These are phyloP conservation scores for Asbolus verrucosus DNA, from an alignment of 1,140 invertebrate species.

Conservation along the genomic window DNA sequence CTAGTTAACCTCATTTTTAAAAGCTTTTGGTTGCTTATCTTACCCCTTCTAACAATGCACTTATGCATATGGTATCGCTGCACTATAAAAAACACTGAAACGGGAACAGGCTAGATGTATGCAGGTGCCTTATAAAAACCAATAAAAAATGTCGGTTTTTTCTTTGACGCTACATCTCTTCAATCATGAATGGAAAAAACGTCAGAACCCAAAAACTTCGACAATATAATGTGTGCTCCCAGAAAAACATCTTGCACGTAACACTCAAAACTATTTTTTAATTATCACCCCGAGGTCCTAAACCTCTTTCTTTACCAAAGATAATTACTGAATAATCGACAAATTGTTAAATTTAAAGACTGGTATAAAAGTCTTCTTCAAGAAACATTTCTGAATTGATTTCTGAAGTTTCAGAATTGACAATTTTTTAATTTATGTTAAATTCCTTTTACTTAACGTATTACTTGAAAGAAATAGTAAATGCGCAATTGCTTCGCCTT, in stretches of 20 bases:
- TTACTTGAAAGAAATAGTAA: too few species aligned
- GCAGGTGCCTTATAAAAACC: conserved; percentile 12
- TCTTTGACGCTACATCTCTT: not conserved
- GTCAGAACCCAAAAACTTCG: too few species aligned
- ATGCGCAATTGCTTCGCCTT: too few species aligned
- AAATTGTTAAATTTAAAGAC: too few species aligned
- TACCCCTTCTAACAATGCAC: conserved; percentile 20
- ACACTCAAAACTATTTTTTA: not conserved
- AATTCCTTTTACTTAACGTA: too few species aligned
- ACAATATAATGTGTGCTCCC: not conserved
- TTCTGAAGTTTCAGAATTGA: too few species aligned
- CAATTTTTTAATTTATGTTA: too few species aligned
- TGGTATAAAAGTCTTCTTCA: too few species aligned
- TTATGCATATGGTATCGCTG: conserved; percentile 2
- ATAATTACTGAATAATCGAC: too few species aligned
- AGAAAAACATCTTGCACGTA: not conserved
- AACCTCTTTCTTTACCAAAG: too few species aligned
- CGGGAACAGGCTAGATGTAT: conserved; percentile 2
- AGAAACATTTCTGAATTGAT: too few species aligned
- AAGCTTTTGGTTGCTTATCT: conserved; percentile 25
- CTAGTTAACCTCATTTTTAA: conserved; percentile 34
- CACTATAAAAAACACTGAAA: conserved; percentile 6
- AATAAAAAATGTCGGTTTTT: conserved; percentile 16
- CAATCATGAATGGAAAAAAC: not conserved
- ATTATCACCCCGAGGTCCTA: not conserved